These are phyloP conservation scores for Discoglossus pictus DNA, from an alignment of 2,797 vertebrate species.

Conservation along the genomic window DNA sequence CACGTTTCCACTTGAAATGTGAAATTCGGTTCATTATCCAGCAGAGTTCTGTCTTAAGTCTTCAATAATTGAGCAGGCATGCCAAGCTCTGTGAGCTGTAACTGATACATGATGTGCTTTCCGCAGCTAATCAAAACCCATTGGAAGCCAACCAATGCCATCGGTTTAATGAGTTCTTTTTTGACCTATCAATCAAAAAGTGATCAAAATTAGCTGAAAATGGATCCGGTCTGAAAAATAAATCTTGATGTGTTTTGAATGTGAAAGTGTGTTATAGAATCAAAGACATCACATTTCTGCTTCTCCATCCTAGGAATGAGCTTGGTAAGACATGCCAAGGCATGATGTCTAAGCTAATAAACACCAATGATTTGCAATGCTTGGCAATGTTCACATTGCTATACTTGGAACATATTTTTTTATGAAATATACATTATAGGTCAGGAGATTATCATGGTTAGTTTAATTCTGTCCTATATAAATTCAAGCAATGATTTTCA, in stretches of 20 bases:
- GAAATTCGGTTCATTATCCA: constrained; percentile 17
- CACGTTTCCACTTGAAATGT: constrained; percentile 16
- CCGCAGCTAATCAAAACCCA: constrained; percentile 15
- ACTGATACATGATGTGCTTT: constrained; percentile 19
- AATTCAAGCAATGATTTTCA: too few relatives aligned
- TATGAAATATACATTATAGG: constrained; percentile 9
- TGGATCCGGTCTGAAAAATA: constrained; percentile 20
- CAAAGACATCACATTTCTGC: too few relatives aligned
- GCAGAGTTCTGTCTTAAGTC: constrained; percentile 15
- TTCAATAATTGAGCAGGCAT: constrained; percentile 36
- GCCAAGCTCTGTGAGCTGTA: background rate
- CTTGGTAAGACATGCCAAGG: background rate
- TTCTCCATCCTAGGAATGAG: constrained; percentile 6
- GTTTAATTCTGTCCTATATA: background rate
- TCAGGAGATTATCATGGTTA: background rate
- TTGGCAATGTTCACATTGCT: constrained; percentile 17
- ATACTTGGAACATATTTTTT: constrained; percentile 17
- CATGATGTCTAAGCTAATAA: constrained; percentile 12
- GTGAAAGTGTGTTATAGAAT: too few relatives aligned
- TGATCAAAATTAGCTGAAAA: constrained; percentile 21
- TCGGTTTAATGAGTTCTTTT: constrained; percentile 27
- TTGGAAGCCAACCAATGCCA: constrained; percentile 5
- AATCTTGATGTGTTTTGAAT: too few relatives aligned
- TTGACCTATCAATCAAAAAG: constrained; percentile 35
- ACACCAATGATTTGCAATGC: constrained; percentile 19